Conservation (phyloP, 2,113 vertebrate species). For the Gymnobelideus leadbeateri region DNA sequence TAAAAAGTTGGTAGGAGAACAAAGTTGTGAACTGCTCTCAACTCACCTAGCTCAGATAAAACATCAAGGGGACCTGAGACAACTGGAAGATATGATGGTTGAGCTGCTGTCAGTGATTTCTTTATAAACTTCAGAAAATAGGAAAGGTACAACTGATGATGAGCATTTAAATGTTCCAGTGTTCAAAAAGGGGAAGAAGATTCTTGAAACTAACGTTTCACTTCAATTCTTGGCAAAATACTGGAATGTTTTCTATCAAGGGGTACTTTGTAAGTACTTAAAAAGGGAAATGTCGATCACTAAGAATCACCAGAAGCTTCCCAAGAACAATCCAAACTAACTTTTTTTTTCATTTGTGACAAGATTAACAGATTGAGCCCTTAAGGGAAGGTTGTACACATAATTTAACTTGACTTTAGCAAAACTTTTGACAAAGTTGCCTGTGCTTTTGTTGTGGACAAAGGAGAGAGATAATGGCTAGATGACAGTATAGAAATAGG, state of each 20-base stretch:
- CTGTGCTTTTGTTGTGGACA: not conserved
- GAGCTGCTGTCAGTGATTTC: not conserved
- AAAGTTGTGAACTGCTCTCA: not conserved
- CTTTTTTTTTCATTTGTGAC: not conserved
- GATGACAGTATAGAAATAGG: not conserved
- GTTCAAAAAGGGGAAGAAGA: not conserved
- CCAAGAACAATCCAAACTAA: not conserved
- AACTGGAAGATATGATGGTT: not conserved
- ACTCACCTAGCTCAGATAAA: not conserved
- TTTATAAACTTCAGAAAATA: not conserved
- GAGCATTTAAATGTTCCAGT: not conserved
- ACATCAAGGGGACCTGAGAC: not conserved
- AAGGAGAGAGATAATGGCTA: not conserved
- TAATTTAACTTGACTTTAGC: not conserved
- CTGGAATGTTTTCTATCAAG: not conserved
- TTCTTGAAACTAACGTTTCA: not conserved
- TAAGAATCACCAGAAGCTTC: not conserved
- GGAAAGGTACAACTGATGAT: not conserved
- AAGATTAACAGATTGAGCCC: not conserved
- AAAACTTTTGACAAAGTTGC: not conserved
- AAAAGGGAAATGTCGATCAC: not conserved
- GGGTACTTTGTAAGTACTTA: not conserved
- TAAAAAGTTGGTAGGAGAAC: not conserved
- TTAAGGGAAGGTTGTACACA: not conserved
- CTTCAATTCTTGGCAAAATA: not conserved